Percentiles rank a stretch among this genome's conserved stretches.
Evolutionary conservation across 2,888 invertebrate species (phyloP).

Genomic region (Coelopa pilipes): DNA sequence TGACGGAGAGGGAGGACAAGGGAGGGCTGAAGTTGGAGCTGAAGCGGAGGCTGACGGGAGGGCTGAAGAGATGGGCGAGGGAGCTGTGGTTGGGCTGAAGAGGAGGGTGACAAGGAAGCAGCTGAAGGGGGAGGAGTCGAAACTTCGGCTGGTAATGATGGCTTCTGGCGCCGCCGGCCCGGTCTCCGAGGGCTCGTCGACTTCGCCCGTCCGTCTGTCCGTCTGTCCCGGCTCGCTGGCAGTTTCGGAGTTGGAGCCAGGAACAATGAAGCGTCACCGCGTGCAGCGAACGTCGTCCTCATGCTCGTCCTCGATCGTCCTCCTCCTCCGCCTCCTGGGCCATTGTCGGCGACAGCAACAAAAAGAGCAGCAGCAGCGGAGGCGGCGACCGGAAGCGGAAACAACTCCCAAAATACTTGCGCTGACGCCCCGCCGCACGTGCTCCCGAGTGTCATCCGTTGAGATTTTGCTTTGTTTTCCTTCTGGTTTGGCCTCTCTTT

Average conservation of each 20-base stretch:
- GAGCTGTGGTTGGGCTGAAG: constrained; percentile 1
- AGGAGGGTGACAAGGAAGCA: too few species aligned
- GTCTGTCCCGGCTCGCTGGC: not conserved
- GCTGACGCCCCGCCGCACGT: constrained; percentile 1
- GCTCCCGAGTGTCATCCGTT: not conserved
- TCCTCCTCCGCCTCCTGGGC: not conserved
- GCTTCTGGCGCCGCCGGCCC: not conserved
- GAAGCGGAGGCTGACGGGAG: too few species aligned
- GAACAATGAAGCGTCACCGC: constrained; percentile 29
- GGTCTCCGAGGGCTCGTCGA: not conserved
- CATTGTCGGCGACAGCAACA: not conserved
- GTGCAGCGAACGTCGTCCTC: not conserved
- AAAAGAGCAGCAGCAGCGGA: not conserved
- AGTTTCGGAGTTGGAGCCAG: not conserved
- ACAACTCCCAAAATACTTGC: not conserved
- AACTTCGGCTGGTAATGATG: constrained; percentile 19
- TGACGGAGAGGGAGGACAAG: too few species aligned
- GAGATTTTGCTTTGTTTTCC: not conserved
- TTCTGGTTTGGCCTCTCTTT: not conserved
- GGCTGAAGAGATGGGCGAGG: too few species aligned
- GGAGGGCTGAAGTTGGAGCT: too few species aligned
- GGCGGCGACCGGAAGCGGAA: not conserved
- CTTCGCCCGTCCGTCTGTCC: too few species aligned
- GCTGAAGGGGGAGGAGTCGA: not conserved
- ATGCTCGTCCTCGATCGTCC: not conserved